Conservation (phyloP, 2,113 vertebrate species). For the Indicator maculatus region DNA sequence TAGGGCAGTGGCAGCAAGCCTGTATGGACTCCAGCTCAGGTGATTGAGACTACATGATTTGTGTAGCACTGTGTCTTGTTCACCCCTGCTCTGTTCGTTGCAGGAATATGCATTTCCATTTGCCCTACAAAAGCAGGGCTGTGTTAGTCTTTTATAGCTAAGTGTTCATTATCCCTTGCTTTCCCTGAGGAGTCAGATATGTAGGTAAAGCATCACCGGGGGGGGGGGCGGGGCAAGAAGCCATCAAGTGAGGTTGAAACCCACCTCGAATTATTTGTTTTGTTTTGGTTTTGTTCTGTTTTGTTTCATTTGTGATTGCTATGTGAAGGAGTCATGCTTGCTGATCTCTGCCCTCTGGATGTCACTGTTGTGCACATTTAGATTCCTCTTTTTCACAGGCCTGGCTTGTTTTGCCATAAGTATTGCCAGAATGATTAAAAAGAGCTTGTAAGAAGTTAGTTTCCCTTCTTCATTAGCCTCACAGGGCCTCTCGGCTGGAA, state of each 20-base stretch:
- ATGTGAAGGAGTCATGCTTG: neutral
- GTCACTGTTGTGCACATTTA: slow-evolving; percentile 60
- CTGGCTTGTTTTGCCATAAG: neutral
- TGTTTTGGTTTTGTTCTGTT: neutral
- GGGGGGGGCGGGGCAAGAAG: neutral
- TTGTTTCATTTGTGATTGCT: neutral
- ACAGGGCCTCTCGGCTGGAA: neutral
- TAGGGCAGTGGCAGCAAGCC: neutral
- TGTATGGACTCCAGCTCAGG: neutral
- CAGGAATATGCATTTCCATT: neutral
- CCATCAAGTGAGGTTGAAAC: neutral
- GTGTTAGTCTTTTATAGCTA: neutral
- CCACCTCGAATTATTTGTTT: neutral
- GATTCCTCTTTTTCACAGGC: neutral
- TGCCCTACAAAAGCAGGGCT: neutral
- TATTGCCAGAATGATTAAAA: neutral
- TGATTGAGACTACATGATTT: neutral
- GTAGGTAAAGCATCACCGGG: neutral
- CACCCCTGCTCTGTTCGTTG: neutral
- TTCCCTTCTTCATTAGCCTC: neutral
- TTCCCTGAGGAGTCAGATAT: neutral
- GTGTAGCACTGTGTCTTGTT: neutral
- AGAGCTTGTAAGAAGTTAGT: neutral
- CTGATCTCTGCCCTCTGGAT: slow-evolving; percentile 33
- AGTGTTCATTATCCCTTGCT: neutral